Evolutionary conservation across 2,113 vertebrate genomes (phyloP), one percentile per base, ranked within the genome.

Genomic region (Lucifuga dentata): DNA sequence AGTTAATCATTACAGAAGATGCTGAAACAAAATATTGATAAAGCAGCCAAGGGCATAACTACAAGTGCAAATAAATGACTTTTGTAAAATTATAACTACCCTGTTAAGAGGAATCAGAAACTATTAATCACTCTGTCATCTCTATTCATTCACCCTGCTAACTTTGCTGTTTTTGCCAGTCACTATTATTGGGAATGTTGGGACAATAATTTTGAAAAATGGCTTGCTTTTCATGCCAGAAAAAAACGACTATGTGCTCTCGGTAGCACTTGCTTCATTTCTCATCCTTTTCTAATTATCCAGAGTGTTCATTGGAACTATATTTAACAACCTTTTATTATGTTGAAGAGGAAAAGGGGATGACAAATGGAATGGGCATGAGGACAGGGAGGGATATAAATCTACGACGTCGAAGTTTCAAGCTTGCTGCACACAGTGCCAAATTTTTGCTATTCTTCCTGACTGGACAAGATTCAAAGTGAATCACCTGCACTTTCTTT

Each of bases 241-340:
- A 68, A 83, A 75, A 84, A 72, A 84, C 59, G 32, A 70, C 64
- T 73, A 73, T 85, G 81, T 71, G 79, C 74, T 70, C 79, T 72
- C 59, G 74, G 70, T 72, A 76, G 69, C 68, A 36, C 73, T 59
- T 43, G 62, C 76, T 82, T 85, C 80, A 85, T 90, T 78, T 58
- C 79, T 87, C 86, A 90, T 83, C 81, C 75, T 69, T 73, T 86
- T 87, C 87, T 89, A 92, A 90, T 92, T 88, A 92, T 86, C 78
- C 71, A 5, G 72, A 87, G 84, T 88, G 90, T 89, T 89, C 82
- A 78, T 85, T 83, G 86, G 55, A 88, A 82, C 81, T 85, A 85
- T 83, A 85, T 89, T 85, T 88, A 92, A 87, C 73, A 87, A 82
- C 76, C 69, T 73, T 84, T 84, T 85, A 89, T 88, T 77, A 84